Evolutionary conservation across 2,888 invertebrate species (phyloP).

Genomic region (Spialia ferax): DNA sequence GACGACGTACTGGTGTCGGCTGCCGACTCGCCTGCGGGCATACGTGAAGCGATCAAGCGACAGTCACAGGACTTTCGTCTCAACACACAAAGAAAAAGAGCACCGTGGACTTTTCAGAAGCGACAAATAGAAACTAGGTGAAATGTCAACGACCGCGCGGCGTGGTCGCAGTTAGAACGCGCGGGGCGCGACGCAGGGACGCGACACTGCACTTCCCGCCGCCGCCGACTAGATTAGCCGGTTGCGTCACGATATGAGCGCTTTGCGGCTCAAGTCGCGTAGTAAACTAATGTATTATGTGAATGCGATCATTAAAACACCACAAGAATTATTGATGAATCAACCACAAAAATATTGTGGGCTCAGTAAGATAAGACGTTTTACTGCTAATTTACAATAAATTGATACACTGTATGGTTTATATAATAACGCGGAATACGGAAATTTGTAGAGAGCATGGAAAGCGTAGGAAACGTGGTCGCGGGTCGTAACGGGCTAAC

Average conservation of each 20-base stretch:
- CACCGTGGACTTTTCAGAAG: conserved; percentile 74
- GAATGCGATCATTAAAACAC: conserved; percentile 48
- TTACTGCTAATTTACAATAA: conserved; percentile 15
- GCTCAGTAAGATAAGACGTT: not conserved
- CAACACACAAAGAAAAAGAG: conserved; percentile 66
- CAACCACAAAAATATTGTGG: not conserved
- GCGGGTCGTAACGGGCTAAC: conserved; percentile 60
- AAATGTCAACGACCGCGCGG: conserved; percentile 84
- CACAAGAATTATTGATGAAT: conserved; percentile 12
- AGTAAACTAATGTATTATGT: conserved; percentile 65
- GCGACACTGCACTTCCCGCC: conserved; percentile 87
- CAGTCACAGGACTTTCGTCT: conserved; percentile 55
- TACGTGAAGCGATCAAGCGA: conserved; percentile 67
- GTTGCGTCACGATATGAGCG: conserved; percentile 82
- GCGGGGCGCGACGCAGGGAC: conserved; percentile 82
- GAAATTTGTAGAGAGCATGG: conserved; percentile 53
- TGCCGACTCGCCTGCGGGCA: conserved; percentile 93
- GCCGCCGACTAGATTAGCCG: conserved; percentile 85
- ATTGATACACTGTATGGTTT: conserved; percentile 47
- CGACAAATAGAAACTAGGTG: conserved; percentile 85
- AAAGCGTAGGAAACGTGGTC: conserved; percentile 71
- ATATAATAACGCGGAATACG: conserved; percentile 66
- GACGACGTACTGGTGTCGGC: conserved; percentile 97
- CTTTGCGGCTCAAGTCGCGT: conserved; percentile 62
- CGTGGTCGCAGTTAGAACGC: conserved; percentile 74